Conservation (phyloP, 1,140 invertebrate genomes). For the Drosophila busckii region DNA sequence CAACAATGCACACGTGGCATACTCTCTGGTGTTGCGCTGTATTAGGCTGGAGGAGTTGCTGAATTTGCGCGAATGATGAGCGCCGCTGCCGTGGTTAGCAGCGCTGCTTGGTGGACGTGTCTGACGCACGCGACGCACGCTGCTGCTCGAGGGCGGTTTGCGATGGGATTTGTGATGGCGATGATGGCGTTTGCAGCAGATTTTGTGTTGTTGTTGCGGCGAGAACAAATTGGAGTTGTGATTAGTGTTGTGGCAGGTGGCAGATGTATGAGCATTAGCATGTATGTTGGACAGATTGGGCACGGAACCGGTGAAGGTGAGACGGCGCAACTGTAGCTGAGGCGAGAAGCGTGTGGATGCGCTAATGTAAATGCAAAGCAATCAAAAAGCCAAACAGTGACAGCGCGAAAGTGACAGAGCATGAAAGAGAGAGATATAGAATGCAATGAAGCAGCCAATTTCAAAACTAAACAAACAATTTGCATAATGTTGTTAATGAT, state of each 20-base stretch:
- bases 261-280: constrained; percentile 36
- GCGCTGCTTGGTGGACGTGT: constrained; percentile 15
- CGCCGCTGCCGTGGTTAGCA: constrained; percentile 10
- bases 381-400: no score
- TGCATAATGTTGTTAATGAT: constrained; percentile 20
- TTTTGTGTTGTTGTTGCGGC: constrained; percentile 35
- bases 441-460: constrained; percentile 22
- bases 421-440: constrained; percentile 1
- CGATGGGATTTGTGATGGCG: constrained; percentile 56
- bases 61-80: constrained; percentile 48
- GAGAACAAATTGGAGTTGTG: constrained; percentile 23
- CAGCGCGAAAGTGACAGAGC: constrained; percentile 1
- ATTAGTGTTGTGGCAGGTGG: constrained; percentile 23
- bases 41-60: constrained; percentile 73
- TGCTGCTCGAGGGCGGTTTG: constrained; percentile 43
- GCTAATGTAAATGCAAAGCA: constrained; percentile 37
- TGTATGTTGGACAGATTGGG: constrained; percentile 72
- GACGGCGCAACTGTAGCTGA: constrained; percentile 64
- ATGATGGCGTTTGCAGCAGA: constrained; percentile 54
- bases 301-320: constrained; percentile 78
- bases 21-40: constrained; percentile 57
- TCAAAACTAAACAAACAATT: constrained; percentile 12
- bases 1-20: constrained; percentile 47
- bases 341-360: constrained; percentile 70
- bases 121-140: constrained; percentile 51